Percentiles rank a stretch among this genome's conserved stretches.
Evolutionary conservation across 2,113 vertebrate genomes (phyloP).

Genomic region (Myotis yumanensis): DNA sequence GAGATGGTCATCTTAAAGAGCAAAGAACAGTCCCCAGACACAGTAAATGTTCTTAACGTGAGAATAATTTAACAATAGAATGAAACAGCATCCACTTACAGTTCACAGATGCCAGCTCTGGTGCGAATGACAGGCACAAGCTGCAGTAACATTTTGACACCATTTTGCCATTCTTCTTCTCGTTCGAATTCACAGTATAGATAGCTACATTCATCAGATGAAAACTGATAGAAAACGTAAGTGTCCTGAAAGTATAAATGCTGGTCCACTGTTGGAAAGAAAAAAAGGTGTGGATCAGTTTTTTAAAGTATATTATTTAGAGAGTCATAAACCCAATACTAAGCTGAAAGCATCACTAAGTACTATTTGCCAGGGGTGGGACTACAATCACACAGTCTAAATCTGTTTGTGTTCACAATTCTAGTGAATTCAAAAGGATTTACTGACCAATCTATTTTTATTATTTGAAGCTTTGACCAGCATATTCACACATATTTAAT

Average conservation of each 20-base stretch:
- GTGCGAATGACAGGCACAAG: constrained; percentile 91
- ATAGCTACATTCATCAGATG: constrained; percentile 94
- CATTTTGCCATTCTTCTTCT: constrained; percentile 94
- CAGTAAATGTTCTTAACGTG: not conserved
- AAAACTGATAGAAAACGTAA: constrained; percentile 97
- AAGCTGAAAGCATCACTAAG: not conserved
- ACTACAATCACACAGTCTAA: not conserved
- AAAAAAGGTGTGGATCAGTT: not conserved
- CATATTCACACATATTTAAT: not conserved
- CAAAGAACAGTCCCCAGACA: not conserved
- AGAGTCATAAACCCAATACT: not conserved
- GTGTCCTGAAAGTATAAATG: constrained; percentile 94
- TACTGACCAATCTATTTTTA: not conserved
- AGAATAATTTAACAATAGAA: not conserved
- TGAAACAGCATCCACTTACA: constrained; percentile 87
- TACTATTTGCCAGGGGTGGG: not conserved
- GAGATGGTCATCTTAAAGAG: not conserved
- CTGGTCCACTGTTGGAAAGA: constrained; percentile 90
- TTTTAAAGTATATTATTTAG: not conserved
- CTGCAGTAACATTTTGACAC: constrained; percentile 92
- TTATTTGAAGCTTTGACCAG: not conserved
- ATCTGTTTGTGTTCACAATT: not conserved
- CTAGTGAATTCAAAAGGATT: not conserved
- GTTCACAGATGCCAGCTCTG: constrained; percentile 87
- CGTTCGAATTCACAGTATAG: constrained; percentile 94